phyloP scores from a whole-genome alignment of 2,888 invertebrate genomes.

The Pinctada fucata region DNA sequence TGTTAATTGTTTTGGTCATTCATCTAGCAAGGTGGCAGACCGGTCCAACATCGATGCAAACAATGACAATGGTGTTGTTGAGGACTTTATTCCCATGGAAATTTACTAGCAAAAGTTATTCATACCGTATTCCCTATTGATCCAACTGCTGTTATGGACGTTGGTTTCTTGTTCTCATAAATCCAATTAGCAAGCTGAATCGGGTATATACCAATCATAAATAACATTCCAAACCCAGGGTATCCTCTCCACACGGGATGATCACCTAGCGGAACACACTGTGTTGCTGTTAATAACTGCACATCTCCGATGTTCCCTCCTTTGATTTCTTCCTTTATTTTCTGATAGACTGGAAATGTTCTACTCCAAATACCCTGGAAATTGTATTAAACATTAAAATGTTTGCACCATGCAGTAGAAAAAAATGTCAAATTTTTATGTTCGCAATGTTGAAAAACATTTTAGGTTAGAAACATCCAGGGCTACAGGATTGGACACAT shows the following conservation, averaged over 20 bases:
- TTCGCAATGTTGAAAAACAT: too few relatives aligned
- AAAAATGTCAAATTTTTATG: too few relatives aligned
- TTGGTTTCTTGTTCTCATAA: conserved; percentile 85
- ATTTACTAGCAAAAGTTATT: too few relatives aligned
- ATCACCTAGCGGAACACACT: conserved; percentile 81
- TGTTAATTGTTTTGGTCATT: too few relatives aligned
- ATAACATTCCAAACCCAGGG: conserved; percentile 82
- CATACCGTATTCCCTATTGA: conserved; percentile 82
- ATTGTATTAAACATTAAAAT: too few relatives aligned
- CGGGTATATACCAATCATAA: conserved; percentile 69
- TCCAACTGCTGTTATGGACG: conserved; percentile 83
- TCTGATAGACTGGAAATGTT: conserved; percentile 87
- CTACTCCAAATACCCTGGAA: conserved; percentile 89
- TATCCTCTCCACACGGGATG: conserved; percentile 84
- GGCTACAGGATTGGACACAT: too few relatives aligned
- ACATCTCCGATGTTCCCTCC: conserved; percentile 89
- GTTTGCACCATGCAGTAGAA: too few relatives aligned
- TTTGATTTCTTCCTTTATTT: conserved; percentile 83
- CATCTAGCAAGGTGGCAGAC: too few relatives aligned
- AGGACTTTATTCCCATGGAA: too few relatives aligned
- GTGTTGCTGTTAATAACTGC: conserved; percentile 82
- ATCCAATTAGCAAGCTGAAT: conserved; percentile 66
- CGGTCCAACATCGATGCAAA: too few relatives aligned
- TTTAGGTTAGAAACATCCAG: too few relatives aligned
- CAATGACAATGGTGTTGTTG: too few relatives aligned